A percentile compares a stretch with the other conserved stretches of the same genome.
phyloP scores from a whole-genome alignment of 1,140 invertebrate species.

The Watersipora subatra region DNA sequence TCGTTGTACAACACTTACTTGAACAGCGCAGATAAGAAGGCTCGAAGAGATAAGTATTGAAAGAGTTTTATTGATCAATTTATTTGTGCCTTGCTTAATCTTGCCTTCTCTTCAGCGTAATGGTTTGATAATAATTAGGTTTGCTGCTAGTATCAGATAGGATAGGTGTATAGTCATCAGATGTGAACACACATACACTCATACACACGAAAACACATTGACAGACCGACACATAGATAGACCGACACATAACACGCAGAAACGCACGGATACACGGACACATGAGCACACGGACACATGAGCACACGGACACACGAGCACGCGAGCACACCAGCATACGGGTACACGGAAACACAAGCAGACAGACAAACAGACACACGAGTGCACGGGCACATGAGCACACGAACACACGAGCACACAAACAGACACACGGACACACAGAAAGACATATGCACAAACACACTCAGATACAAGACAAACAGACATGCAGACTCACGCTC shows the following conservation, averaged over 20 bases:
- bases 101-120: no score
- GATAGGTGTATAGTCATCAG: no score
- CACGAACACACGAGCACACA: conserved; percentile 1
- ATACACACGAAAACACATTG: neutral
- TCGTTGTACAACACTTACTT: no score
- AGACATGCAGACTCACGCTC: no score
- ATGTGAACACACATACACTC: no score
- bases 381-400: neutral
- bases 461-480: no score
- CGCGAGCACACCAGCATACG: neutral
- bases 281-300: conserved; percentile 8
- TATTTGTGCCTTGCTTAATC: no score
- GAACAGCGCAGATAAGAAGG: no score
- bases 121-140: no score
- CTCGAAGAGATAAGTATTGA: no score
- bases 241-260: neutral
- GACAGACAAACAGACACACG: conserved; percentile 3
- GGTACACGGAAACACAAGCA: neutral
- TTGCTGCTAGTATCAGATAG: no score
- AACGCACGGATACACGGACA: conserved; percentile 4
- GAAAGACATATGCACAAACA: neutral
- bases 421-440: conserved; percentile 1
- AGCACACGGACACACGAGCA: conserved; percentile 6
- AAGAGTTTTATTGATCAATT: no score
- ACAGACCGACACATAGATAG: conserved; percentile 1